Evolutionary conservation across 2,113 vertebrate species (phyloP).

Genomic region (Alethe diademata): DNA sequence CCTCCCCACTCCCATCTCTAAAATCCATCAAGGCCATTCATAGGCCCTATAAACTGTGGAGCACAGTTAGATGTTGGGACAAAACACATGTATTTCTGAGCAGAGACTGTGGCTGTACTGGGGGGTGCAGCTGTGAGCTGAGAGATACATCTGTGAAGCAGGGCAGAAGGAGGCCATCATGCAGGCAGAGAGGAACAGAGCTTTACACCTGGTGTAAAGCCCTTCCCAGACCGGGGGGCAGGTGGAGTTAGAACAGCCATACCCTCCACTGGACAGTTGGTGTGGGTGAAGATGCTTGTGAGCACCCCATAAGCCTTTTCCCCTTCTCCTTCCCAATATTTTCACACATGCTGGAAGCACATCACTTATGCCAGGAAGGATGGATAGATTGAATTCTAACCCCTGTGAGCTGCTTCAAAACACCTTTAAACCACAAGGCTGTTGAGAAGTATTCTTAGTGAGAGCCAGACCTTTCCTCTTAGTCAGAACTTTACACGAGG

Average conservation of each 20-base stretch:
- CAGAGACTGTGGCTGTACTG: neutral
- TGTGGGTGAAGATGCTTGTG: neutral
- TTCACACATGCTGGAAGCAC: accelerated
- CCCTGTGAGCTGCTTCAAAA: neutral
- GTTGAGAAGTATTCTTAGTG: neutral
- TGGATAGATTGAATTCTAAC: neutral
- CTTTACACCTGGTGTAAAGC: neutral
- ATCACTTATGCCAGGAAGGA: neutral
- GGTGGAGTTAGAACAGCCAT: neutral
- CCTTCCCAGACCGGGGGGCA: neutral
- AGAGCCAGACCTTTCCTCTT: slow-evolving; percentile 1
- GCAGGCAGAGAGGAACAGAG: neutral
- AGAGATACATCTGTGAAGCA: neutral
- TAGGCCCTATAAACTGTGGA: neutral
- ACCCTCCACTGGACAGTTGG: neutral
- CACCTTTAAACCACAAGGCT: neutral
- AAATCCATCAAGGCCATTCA: neutral
- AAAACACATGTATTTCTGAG: neutral
- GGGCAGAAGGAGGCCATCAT: neutral
- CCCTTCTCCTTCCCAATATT: neutral
- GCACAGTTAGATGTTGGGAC: neutral
- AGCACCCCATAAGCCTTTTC: neutral
- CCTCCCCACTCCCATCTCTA: neutral
- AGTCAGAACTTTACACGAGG: neutral
- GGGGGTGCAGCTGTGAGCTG: neutral